phyloP scores from a whole-genome alignment of 2,888 invertebrate species.

The Macrophya alboannulata region DNA sequence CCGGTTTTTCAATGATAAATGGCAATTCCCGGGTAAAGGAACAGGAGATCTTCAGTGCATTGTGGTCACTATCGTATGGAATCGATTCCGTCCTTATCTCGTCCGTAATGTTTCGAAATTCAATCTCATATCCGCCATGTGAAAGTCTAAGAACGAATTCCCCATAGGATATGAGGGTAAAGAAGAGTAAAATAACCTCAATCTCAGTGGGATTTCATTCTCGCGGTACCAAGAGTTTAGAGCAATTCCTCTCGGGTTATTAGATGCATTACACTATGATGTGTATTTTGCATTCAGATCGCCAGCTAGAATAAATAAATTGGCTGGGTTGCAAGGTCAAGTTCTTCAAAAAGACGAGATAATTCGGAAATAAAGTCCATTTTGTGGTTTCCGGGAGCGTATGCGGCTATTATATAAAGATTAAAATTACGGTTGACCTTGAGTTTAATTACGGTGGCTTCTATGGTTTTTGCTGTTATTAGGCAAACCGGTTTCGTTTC shows the following conservation, averaged over 20 bases:
- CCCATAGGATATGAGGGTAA: conserved; percentile 54
- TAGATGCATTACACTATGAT: conserved; percentile 42
- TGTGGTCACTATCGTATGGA: conserved; percentile 59
- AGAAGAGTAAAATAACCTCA: conserved; percentile 18
- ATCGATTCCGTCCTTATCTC: conserved; percentile 26
- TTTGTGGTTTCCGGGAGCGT: conserved; percentile 56
- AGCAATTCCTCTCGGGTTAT: conserved; percentile 47
- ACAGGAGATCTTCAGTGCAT: conserved; percentile 28
- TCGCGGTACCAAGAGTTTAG: conserved; percentile 52
- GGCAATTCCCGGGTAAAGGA: background rate
- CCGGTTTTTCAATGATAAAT: background rate
- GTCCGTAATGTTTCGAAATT: background rate
- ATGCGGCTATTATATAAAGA: conserved; percentile 57
- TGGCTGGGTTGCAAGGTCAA: conserved; percentile 39
- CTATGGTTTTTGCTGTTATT: conserved; percentile 5
- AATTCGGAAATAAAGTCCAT: conserved; percentile 61
- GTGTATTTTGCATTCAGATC: conserved; percentile 60
- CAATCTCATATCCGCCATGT: conserved; percentile 55
- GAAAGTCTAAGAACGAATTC: conserved; percentile 57
- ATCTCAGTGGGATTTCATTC: conserved; percentile 9
- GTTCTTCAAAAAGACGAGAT: background rate
- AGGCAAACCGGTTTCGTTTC: background rate
- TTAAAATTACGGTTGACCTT: background rate
- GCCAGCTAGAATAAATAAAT: conserved; percentile 60
- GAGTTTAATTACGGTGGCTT: conserved; percentile 56